Conservation (phyloP, 2,113 vertebrate species). For the Nibea albiflora region DNA sequence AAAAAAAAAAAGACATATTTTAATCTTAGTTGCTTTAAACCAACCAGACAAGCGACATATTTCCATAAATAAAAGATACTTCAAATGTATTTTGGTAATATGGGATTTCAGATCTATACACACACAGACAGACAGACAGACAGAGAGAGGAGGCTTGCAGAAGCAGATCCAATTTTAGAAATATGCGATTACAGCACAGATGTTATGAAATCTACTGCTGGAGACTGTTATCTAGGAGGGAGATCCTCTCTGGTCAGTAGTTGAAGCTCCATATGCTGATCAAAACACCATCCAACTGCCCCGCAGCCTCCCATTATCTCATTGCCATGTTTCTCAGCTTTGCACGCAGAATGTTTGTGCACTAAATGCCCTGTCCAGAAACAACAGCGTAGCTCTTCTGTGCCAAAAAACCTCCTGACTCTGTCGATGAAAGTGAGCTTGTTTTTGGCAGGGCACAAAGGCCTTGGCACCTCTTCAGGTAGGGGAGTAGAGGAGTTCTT, state of each 20-base stretch:
- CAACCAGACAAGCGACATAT: constrained; percentile 35
- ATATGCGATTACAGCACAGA: constrained; percentile 63
- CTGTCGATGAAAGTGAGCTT: constrained; percentile 74
- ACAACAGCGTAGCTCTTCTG: constrained; percentile 62
- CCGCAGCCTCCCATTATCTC: constrained; percentile 67
- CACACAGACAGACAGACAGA: background rate
- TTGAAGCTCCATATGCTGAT: constrained; percentile 68
- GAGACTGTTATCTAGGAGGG: constrained; percentile 61
- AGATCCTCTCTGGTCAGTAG: constrained; percentile 66
- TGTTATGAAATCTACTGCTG: constrained; percentile 72
- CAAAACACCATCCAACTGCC: constrained; percentile 66
- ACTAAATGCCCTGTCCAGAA: constrained; percentile 67
- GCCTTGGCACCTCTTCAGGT: constrained; percentile 76
- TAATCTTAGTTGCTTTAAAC: constrained; percentile 43
- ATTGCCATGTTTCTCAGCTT: constrained; percentile 68
- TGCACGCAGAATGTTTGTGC: constrained; percentile 63
- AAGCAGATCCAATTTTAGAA: constrained; percentile 63
- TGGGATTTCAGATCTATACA: constrained; percentile 35
- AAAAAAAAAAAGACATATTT: constrained; percentile 44
- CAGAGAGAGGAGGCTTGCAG: constrained; percentile 26
- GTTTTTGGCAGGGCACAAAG: constrained; percentile 70
- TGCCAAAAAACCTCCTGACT: constrained; percentile 74
- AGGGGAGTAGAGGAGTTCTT: constrained; percentile 69
- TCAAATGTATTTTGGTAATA: constrained; percentile 60
- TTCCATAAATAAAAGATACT: constrained; percentile 60